Conservation (phyloP, 1,140 invertebrate species). For the Conus ventricosus region DNA sequence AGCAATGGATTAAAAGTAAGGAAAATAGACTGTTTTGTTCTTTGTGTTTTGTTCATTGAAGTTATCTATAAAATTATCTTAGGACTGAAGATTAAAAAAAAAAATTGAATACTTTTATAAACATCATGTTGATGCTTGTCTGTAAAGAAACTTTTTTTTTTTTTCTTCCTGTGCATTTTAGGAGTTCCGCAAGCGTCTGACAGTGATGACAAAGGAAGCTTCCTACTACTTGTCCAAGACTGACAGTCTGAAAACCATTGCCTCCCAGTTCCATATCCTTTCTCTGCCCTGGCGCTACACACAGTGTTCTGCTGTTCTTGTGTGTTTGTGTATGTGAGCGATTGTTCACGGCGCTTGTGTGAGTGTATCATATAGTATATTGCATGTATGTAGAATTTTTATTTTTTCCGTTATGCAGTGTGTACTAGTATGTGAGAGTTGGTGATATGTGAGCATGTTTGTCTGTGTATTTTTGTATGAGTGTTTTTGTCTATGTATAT, state of each 20-base stretch:
- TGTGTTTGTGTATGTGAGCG: neutral
- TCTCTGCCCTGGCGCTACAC: neutral
- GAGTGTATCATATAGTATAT: too few species aligned
- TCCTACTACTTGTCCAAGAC: constrained; percentile 73
- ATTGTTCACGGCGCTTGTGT: neutral
- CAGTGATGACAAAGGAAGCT: constrained; percentile 72
- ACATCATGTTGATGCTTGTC: too few species aligned
- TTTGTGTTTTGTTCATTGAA: too few species aligned
- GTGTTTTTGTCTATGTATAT: neutral
- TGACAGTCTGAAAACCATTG: constrained; percentile 66
- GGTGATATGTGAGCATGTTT: neutral
- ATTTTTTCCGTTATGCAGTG: too few species aligned
- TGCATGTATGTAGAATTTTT: too few species aligned
- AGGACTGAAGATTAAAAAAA: neutral
- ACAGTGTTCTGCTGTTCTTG: neutral
- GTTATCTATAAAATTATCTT: too few species aligned
- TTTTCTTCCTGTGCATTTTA: constrained; percentile 45
- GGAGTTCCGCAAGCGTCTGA: constrained; percentile 67
- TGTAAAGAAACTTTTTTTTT: neutral
- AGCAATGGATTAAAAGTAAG: too few species aligned
- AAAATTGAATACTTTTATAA: neutral
- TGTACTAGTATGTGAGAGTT: too few species aligned
- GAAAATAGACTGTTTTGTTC: too few species aligned
- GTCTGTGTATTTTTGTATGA: neutral
- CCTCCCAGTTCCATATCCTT: constrained; percentile 70